Evolutionary conservation across 92 coral and sea anemone species (phyloP), one percentile per base, ranked within the genome.

Genomic region (Siderastrea radians): DNA sequence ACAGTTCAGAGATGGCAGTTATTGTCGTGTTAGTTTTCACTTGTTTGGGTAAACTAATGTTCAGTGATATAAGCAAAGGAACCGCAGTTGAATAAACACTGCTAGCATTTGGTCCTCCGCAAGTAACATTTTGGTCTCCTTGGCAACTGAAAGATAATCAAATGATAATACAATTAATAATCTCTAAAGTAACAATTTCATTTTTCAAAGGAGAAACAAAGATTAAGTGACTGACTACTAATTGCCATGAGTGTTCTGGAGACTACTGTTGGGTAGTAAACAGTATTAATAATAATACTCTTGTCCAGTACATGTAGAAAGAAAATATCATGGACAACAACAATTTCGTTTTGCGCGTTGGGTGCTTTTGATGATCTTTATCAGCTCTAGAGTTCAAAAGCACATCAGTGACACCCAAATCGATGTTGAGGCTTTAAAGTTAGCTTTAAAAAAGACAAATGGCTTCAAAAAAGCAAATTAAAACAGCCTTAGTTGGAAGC

Each of bases 31-130:
- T 82, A 44, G 75, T 45, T 67, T 53, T 62, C 12, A 74, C 73
- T 61, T 61, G 64, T 26, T 73, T 38, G 15, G 72, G 92, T 52
- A 85, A 44, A 53, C 45, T 74, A 7, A 89, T 44, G 51, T 55
- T 67, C 51, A 78, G 67, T 19, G 85, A 69, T 38, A 38, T 48
- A 49, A 92, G 70, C 62, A 86, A n/a, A 2, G 95, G 95, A 15
- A 92, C 88, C n/a, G 90, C 90, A 6, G 91, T 89, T 59, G 93
- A 89, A 79, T 89, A 92, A 12, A 89, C 79, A 77, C 93, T 92
- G 75, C 72, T 86, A 65, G 75, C 26, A 7, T 75, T 51, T 8
- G 43, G 16, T 49, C 86, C 88, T 58, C 93, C 93, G 81, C 95
- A 92, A 6, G 65, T 60, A 45, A 89, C 72, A 81, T 46, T 65